Conservation (phyloP, 2,888 invertebrate genomes). For the Acanthosepion pharaonis region DNA sequence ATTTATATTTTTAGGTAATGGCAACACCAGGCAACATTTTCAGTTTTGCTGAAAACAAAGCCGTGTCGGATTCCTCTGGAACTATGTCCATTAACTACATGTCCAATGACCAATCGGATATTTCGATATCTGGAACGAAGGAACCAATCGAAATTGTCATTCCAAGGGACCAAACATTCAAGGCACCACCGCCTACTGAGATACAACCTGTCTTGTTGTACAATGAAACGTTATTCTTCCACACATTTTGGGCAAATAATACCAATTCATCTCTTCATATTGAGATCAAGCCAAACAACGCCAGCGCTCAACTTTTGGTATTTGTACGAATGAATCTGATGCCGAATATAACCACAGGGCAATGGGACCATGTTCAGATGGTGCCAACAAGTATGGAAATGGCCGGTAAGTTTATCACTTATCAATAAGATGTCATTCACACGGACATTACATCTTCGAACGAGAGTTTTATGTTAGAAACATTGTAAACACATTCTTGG, state of each 20-base stretch:
- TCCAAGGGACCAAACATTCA: slow-evolving; percentile 54
- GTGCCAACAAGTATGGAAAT: slow-evolving; percentile 37
- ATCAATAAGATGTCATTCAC: no score
- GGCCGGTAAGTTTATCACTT: slow-evolving; percentile 34
- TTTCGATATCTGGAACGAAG: slow-evolving; percentile 49
- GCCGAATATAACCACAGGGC: slow-evolving; percentile 53
- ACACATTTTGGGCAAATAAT: slow-evolving; percentile 49
- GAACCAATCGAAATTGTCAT: slow-evolving; percentile 61
- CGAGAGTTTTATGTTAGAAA: no score
- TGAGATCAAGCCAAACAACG: slow-evolving; percentile 51
- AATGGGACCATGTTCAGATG: slow-evolving; percentile 52
- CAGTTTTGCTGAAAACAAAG: slow-evolving; percentile 48
- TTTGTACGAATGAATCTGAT: slow-evolving; percentile 53
- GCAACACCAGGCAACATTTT: slow-evolving; percentile 52
- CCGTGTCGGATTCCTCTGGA: slow-evolving; percentile 50
- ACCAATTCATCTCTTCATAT: slow-evolving; percentile 52
- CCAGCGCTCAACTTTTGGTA: slow-evolving; percentile 56
- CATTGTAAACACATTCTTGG: no score
- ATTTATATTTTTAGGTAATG: slow-evolving; percentile 51
- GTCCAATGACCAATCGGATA: slow-evolving; percentile 50
- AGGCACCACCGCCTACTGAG: slow-evolving; percentile 46
- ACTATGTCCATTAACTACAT: slow-evolving; percentile 51
- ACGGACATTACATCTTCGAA: no score
- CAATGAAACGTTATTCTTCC: slow-evolving; percentile 51
- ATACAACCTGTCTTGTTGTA: slow-evolving; percentile 41